Evolutionary conservation across 2,113 vertebrate genomes (phyloP).

Genomic region (Corythornis cristatus): DNA sequence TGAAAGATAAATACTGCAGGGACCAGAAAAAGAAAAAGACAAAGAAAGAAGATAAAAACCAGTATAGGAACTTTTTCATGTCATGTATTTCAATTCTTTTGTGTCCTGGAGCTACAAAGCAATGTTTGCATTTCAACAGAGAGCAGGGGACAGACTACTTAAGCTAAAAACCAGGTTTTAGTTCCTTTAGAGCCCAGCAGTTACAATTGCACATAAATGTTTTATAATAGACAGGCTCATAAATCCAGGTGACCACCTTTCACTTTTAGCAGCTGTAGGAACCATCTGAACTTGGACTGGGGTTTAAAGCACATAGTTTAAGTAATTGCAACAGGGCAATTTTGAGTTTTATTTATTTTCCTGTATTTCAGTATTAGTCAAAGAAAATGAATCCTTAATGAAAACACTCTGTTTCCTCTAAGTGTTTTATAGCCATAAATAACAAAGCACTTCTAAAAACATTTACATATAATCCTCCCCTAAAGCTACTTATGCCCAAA

Average conservation of each 20-base stretch:
- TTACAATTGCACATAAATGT: constrained; percentile 34
- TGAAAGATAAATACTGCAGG: constrained; percentile 62
- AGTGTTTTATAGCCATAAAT: not conserved
- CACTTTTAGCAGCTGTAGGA: not conserved
- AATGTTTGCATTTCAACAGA: constrained; percentile 36
- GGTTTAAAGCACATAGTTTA: not conserved
- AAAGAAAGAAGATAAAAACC: not conserved
- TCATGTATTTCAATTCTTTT: constrained; percentile 48
- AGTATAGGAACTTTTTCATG: constrained; percentile 46
- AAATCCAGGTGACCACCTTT: constrained; percentile 39
- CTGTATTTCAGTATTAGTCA: not conserved
- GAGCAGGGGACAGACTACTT: not conserved
- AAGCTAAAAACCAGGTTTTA: constrained; percentile 57
- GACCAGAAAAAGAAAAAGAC: not conserved
- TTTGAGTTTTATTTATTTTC: not conserved
- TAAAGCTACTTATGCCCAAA: not conserved
- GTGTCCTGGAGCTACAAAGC: constrained; percentile 49
- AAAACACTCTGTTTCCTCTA: not conserved
- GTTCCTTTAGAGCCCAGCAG: constrained; percentile 24
- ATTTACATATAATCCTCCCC: not conserved
- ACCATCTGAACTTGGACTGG: not conserved
- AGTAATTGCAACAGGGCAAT: not conserved
- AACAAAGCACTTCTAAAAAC: not conserved
- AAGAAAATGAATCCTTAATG: not conserved
- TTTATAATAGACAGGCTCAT: constrained; percentile 22